Percentiles rank a stretch among this genome's conserved stretches.
These are phyloP conservation scores for Eclectus roratus DNA, from an alignment of 2,113 vertebrate genomes.

Conservation along the genomic window DNA sequence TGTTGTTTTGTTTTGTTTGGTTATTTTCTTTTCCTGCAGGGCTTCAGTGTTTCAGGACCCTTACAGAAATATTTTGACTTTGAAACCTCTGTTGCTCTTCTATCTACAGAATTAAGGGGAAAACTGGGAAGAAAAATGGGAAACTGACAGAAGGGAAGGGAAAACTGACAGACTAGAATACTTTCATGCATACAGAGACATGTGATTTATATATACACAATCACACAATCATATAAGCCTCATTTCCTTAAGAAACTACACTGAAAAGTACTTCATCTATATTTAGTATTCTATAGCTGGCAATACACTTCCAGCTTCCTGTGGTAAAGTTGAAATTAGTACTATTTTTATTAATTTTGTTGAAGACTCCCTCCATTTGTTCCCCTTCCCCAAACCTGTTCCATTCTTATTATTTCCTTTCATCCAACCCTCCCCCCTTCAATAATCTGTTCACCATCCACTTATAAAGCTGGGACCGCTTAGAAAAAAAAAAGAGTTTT, in stretches of 20 bases:
- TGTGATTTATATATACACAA: background rate
- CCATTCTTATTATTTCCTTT: background rate
- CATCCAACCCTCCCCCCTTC: accelerated
- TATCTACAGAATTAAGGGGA: background rate
- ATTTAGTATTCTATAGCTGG: background rate
- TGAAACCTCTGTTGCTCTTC: background rate
- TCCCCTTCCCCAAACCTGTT: background rate
- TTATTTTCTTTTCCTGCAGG: background rate
- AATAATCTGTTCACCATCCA: background rate
- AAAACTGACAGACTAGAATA: background rate
- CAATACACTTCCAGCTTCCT: background rate
- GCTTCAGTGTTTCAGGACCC: background rate
- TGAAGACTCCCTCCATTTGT: background rate
- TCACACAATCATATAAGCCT: background rate
- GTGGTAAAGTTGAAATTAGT: background rate
- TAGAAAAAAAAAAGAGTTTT: background rate
- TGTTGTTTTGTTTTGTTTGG: background rate
- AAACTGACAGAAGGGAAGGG: background rate
- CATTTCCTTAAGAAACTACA: background rate
- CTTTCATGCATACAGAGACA: background rate
- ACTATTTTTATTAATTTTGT: background rate
- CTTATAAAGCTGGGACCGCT: background rate
- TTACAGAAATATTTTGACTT: background rate
- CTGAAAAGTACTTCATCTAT: background rate
- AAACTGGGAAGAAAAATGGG: background rate